Conservation (phyloP, 2,113 vertebrate genomes). For the Oryzias woworae region DNA sequence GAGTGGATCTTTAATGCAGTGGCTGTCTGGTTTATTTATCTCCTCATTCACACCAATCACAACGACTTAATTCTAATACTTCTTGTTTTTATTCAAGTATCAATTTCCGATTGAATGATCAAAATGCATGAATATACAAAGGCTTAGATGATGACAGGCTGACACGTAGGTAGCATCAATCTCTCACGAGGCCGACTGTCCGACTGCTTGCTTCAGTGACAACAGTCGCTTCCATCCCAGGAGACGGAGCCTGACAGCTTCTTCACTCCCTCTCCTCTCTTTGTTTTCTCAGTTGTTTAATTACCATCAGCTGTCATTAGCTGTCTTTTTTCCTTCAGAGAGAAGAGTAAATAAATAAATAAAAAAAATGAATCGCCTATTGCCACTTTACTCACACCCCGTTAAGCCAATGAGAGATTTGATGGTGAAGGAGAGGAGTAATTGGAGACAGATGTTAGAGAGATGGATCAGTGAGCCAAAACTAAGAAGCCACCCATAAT, state of each 20-base stretch:
- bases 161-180: constrained; percentile 55
- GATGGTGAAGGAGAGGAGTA: constrained; percentile 72
- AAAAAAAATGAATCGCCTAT: constrained; percentile 73
- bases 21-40: background rate
- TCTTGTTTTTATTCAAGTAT: constrained; percentile 10
- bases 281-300: constrained; percentile 74
- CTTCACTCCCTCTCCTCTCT: constrained; percentile 61
- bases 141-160: constrained; percentile 39
- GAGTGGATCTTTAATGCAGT: no score
- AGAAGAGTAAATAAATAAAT: constrained; percentile 30
- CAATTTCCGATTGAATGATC: constrained; percentile 7
- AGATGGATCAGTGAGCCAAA: constrained; percentile 78
- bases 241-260: constrained; percentile 68
- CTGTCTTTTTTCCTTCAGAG: constrained; percentile 64
- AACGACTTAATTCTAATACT: background rate
- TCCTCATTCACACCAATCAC: background rate
- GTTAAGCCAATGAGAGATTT: constrained; percentile 72
- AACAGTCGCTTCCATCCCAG: constrained; percentile 45
- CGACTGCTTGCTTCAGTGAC: constrained; percentile 48
- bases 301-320: constrained; percentile 78
- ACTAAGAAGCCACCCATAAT: constrained; percentile 76
- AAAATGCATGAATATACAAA: constrained; percentile 21
- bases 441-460: constrained; percentile 81
- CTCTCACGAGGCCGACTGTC: constrained; percentile 52
- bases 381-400: constrained; percentile 72